phyloP scores from a whole-genome alignment of 2,113 vertebrate species.

The Neodon shergylaensis region DNA sequence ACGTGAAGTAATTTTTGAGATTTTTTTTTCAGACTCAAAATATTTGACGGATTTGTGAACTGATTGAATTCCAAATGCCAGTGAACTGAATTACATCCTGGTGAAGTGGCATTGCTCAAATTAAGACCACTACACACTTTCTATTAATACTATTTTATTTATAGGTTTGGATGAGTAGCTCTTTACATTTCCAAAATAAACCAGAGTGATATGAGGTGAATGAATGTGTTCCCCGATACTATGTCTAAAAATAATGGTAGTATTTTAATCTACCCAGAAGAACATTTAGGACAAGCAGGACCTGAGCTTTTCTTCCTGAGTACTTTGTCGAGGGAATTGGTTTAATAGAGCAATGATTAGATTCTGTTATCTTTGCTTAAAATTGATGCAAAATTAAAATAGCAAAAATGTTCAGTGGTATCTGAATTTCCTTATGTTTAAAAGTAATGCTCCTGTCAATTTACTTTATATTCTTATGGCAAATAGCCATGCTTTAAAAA shows the following conservation, averaged over 20 bases:
- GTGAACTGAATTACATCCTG: background rate
- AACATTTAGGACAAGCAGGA: background rate
- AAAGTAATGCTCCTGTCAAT: background rate
- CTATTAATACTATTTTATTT: constrained; percentile 32
- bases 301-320: background rate
- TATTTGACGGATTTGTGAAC: background rate
- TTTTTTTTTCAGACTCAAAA: background rate
- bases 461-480: background rate
- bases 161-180: constrained; percentile 10
- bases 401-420: background rate
- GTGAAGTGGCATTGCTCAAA: background rate
- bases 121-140: background rate
- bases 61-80: background rate
- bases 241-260: background rate
- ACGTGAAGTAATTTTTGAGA: background rate
- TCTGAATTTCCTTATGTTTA: background rate
- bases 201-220: constrained; percentile 32
- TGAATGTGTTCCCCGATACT: background rate
- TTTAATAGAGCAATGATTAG: background rate
- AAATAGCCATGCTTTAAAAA: background rate
- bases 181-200: constrained; percentile 27
- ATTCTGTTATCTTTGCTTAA: constrained; percentile 21
- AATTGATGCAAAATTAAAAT: background rate
- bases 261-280: constrained; percentile 31
- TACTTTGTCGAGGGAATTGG: background rate